Evolutionary conservation across 2,797 vertebrate species (phyloP).

Genomic region (Otus scops): DNA sequence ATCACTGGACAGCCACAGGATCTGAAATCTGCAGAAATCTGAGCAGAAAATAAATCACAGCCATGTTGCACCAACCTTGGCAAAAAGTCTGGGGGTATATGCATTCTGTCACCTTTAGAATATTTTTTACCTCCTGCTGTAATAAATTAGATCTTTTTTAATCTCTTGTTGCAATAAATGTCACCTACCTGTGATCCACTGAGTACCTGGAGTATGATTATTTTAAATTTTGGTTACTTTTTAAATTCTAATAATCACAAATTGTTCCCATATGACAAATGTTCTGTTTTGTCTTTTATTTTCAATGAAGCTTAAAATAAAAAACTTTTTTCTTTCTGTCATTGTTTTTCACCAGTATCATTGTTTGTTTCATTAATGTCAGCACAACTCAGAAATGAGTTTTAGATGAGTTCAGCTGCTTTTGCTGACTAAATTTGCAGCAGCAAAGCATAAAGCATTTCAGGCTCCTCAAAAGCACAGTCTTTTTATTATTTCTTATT

Average conservation of each 20-base stretch:
- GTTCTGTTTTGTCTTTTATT: background rate
- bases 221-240: background rate
- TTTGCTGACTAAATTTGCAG: constrained; percentile 44
- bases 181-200: background rate
- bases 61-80: background rate
- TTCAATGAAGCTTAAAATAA: background rate
- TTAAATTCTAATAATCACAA: background rate
- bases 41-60: background rate
- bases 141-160: background rate
- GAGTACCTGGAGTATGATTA: background rate
- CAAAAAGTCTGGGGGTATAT: background rate
- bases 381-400: constrained; percentile 45
- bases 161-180: background rate
- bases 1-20: rapidly evolving
- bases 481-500: background rate
- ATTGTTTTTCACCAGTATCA: background rate
- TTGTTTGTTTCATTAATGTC: constrained; percentile 35
- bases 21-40: background rate
- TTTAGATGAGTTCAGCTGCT: constrained; percentile 40
- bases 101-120: background rate
- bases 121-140: background rate
- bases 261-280: background rate
- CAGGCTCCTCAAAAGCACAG: background rate
- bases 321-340: background rate
- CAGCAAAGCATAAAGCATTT: constrained; percentile 19